Percentiles rank a stretch among this genome's conserved stretches.
Evolutionary conservation across 2,888 invertebrate genomes (phyloP).

Genomic region (Himalopsyche tibetana): DNA sequence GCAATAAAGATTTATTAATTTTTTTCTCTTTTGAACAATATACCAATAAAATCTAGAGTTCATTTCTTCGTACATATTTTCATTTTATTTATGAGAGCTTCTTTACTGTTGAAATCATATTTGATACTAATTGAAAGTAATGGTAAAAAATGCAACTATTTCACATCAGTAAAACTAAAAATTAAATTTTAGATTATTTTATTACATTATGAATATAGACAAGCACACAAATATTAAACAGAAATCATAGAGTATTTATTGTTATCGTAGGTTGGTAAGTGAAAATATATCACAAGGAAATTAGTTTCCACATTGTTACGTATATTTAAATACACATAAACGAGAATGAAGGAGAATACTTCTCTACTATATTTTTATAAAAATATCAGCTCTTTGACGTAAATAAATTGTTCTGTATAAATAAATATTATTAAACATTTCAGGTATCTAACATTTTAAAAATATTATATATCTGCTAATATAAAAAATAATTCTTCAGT

Average conservation of each 20-base stretch:
- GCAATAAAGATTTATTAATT: no score
- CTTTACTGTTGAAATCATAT: not conserved
- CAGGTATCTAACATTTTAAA: not conserved
- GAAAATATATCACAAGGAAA: not conserved
- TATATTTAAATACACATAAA: not conserved
- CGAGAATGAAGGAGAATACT: not conserved
- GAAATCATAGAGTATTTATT: not conserved
- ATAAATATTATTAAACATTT: no score
- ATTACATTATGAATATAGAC: not conserved
- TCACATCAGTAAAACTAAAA: not conserved
- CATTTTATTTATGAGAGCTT: no score
- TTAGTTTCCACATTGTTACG: not conserved
- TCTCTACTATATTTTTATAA: constrained; percentile 2
- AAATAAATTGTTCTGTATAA: not conserved
- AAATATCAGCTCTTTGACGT: not conserved
- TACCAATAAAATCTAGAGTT: no score
- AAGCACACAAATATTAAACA: not conserved
- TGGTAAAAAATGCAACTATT: not conserved
- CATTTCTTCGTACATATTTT: no score
- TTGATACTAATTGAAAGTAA: not conserved
- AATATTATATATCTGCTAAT: not conserved
- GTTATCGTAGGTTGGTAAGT: not conserved
- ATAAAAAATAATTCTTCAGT: not conserved
- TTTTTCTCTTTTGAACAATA: no score
- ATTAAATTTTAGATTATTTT: not conserved